Evolutionary conservation across 2,797 vertebrate genomes (phyloP).

Genomic region (Oryzias sinensis): DNA sequence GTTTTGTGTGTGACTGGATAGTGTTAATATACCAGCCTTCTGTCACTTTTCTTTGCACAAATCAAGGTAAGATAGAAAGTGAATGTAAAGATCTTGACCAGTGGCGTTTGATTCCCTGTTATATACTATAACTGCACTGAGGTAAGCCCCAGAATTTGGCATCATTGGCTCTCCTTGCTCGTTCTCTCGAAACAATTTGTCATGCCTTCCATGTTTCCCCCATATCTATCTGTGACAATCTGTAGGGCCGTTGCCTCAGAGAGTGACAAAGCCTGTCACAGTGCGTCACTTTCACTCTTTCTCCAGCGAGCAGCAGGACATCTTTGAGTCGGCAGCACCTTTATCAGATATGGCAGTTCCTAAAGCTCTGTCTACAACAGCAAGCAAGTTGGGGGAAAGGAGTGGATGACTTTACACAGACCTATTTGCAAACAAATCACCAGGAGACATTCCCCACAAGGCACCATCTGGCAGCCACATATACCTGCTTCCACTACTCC

Average conservation of each 20-base stretch:
- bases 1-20: neutral
- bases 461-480: slow-evolving; percentile 73
- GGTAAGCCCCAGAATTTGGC: slow-evolving; percentile 61
- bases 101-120: slow-evolving; percentile 23
- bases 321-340: slow-evolving; percentile 67
- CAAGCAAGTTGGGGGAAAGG: slow-evolving; percentile 57
- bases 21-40: neutral
- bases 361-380: slow-evolving; percentile 64
- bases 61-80: slow-evolving; percentile 2
- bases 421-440: slow-evolving; percentile 79
- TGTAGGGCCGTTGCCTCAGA: slow-evolving; percentile 63
- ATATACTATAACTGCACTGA: slow-evolving; percentile 20
- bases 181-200: slow-evolving; percentile 70
- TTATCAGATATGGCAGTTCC: slow-evolving; percentile 75
- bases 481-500: slow-evolving; percentile 68
- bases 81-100: slow-evolving; percentile 34
- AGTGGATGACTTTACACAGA: slow-evolving; percentile 63
- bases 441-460: slow-evolving; percentile 72
- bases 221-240: slow-evolving; percentile 73
- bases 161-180: slow-evolving; percentile 43
- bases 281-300: slow-evolving; percentile 69
- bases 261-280: slow-evolving; percentile 77
- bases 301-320: slow-evolving; percentile 55
- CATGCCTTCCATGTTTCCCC: slow-evolving; percentile 64
- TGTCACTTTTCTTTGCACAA: slow-evolving; percentile 3